Conservation (phyloP, 2,888 invertebrate species). For the Yponomeuta sedellus region DNA sequence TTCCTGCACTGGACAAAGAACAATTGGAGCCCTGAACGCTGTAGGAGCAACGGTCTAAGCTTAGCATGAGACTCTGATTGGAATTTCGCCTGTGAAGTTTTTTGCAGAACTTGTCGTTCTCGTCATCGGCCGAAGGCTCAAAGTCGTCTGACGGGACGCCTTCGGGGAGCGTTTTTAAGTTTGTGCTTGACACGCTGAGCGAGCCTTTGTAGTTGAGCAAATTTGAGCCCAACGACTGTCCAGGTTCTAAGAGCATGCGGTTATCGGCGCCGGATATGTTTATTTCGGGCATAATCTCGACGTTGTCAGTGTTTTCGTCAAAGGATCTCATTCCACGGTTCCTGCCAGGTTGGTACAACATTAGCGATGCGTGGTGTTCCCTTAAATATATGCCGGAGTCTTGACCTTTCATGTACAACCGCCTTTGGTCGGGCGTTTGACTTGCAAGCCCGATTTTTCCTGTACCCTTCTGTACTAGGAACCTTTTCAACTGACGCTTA, state of each 20-base stretch:
- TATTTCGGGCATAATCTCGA: slow-evolving; percentile 55
- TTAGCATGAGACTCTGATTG: slow-evolving; percentile 77
- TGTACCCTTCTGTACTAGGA: slow-evolving; percentile 59
- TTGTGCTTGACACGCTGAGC: slow-evolving; percentile 81
- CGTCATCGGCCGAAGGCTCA: slow-evolving; percentile 56
- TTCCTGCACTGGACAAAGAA: slow-evolving; percentile 62
- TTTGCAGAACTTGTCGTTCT: slow-evolving; percentile 53
- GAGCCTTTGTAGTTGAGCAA: slow-evolving; percentile 78
- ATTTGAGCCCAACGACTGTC: slow-evolving; percentile 69
- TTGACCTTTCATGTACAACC: slow-evolving; percentile 64
- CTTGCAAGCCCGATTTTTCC: slow-evolving; percentile 55
- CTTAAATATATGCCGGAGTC: slow-evolving; percentile 68
- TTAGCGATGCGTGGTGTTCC: slow-evolving; percentile 66
- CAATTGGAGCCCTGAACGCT: slow-evolving; percentile 74
- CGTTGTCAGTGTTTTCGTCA: slow-evolving; percentile 64
- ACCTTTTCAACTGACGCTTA: slow-evolving; percentile 72
- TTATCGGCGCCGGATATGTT: slow-evolving; percentile 51
- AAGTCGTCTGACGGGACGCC: slow-evolving; percentile 82
- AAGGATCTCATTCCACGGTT: slow-evolving; percentile 68
- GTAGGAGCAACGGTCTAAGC: slow-evolving; percentile 51
- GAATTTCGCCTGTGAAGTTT: slow-evolving; percentile 77
- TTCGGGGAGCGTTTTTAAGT: slow-evolving; percentile 83
- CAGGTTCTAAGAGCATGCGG: slow-evolving; percentile 39
- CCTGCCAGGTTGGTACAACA: slow-evolving; percentile 67
- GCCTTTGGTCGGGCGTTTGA: slow-evolving; percentile 54